Evolutionary conservation across 2,797 vertebrate genomes (phyloP).

Genomic region (Rhinatrema bivittatum): DNA sequence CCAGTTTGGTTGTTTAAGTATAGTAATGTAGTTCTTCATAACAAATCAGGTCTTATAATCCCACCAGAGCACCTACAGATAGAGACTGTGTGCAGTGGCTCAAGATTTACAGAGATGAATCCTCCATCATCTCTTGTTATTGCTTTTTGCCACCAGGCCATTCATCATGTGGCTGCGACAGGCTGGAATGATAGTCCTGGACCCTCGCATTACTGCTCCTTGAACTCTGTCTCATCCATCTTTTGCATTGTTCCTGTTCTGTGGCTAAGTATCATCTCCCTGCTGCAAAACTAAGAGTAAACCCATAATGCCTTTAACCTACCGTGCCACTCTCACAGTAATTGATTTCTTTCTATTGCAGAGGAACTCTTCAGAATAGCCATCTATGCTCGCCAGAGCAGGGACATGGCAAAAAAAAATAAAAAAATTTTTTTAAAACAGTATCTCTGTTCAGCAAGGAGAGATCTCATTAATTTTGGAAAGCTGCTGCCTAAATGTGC

Average conservation of each 20-base stretch:
- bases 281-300: conserved; percentile 43
- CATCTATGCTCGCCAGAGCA: conserved; percentile 3
- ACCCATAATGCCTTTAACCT: conserved; percentile 50
- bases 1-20: conserved; percentile 34
- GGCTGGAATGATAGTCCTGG: conserved; percentile 51
- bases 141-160: conserved; percentile 50
- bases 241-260: conserved; percentile 54
- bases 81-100: conserved; percentile 24
- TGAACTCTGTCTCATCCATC: conserved; percentile 70
- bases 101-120: conserved; percentile 41
- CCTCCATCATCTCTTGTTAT: conserved; percentile 56
- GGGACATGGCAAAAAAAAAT: conserved; percentile 5
- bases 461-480: no score
- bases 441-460: neutral
- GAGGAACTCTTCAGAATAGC: conserved; percentile 25
- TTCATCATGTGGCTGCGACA: conserved; percentile 58
- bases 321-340: conserved; percentile 42
- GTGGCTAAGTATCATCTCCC: conserved; percentile 35
- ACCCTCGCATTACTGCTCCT: conserved; percentile 61
- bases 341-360: conserved; percentile 56
- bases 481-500: no score
- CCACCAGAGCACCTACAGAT: conserved; percentile 38
- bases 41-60: conserved; percentile 41
- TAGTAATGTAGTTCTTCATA: conserved; percentile 33
- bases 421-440: neutral